A percentile compares a stretch with the other conserved stretches of the same genome.
Conservation (phyloP, 2,797 vertebrate genomes). For the Gymnoscopelus braueri region DNA sequence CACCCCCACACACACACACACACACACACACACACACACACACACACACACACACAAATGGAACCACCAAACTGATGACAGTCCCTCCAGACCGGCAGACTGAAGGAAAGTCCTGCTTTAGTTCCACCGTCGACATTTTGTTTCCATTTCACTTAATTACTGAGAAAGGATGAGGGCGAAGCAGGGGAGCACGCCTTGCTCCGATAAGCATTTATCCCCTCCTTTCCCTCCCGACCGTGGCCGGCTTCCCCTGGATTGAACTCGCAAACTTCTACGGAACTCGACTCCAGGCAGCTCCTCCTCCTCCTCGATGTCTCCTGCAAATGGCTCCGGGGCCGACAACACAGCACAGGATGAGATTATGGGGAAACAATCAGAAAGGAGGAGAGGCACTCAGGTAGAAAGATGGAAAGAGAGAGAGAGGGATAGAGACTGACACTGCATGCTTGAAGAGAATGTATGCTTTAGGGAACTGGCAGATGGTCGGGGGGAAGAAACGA, state of each 20-base stretch:
- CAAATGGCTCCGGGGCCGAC: constrained; percentile 29
- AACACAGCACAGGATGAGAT: constrained; percentile 54
- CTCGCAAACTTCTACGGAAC: constrained; percentile 22
- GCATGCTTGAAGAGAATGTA: constrained; percentile 69
- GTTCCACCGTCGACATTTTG: constrained; percentile 56
- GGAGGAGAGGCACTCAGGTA: too few relatives aligned
- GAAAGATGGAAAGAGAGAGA: constrained; percentile 51
- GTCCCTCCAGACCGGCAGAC: constrained; percentile 41
- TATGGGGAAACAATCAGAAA: constrained; percentile 60
- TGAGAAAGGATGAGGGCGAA: constrained; percentile 34
- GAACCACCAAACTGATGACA: constrained; percentile 51
- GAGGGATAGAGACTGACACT: constrained; percentile 69
- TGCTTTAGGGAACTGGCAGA: constrained; percentile 80
- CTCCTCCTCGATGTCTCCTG: constrained; percentile 31
- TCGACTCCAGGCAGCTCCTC: too few relatives aligned
- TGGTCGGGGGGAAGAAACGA: constrained; percentile 70
- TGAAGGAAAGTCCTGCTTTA: constrained; percentile 27
- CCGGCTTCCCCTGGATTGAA: background rate
- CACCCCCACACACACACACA: too few relatives aligned
- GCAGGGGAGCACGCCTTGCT: background rate
- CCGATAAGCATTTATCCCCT: constrained; percentile 16
- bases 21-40: background rate
- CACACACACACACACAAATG: background rate
- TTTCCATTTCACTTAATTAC: constrained; percentile 69
- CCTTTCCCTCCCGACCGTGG: constrained; percentile 9